These are phyloP conservation scores for Isichthys henryi DNA, from an alignment of 2,113 vertebrate genomes.

Conservation along the genomic window DNA sequence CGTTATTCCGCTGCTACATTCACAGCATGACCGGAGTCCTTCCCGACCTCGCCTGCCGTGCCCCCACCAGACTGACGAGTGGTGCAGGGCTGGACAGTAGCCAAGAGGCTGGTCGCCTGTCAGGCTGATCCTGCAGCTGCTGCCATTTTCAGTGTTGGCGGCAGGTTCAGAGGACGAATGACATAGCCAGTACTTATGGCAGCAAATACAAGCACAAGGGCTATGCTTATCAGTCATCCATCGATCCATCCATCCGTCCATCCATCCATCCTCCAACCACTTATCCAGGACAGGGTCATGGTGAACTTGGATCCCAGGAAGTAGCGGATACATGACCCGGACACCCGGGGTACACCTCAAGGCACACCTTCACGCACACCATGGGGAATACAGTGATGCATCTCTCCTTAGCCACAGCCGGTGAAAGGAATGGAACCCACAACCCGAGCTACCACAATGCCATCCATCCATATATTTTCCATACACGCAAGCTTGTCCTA, in stretches of 20 bases:
- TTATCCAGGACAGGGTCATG: background rate
- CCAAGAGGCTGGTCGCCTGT: background rate
- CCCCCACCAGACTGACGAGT: constrained; percentile 39
- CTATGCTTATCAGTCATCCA: background rate
- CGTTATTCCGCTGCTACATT: constrained; percentile 42
- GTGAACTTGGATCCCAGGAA: background rate
- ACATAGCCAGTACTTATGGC: background rate
- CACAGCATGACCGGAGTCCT: constrained; percentile 32
- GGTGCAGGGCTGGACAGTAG: constrained; percentile 35
- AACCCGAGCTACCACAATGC: background rate
- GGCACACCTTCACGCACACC: background rate
- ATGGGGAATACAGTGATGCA: background rate
- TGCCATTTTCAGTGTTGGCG: background rate
- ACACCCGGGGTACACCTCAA: background rate
- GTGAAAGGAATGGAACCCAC: background rate
- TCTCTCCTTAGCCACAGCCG: background rate
- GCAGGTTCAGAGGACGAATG: background rate
- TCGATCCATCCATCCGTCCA: background rate
- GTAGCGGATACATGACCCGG: background rate
- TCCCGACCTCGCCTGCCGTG: constrained; percentile 28
- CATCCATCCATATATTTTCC: background rate
- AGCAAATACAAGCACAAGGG: background rate
- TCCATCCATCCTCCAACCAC: background rate
- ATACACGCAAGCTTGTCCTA: background rate
- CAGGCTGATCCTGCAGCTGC: background rate